These are phyloP conservation scores for Diorhabda elongata DNA, from an alignment of 1,140 invertebrate species.

Conservation along the genomic window DNA sequence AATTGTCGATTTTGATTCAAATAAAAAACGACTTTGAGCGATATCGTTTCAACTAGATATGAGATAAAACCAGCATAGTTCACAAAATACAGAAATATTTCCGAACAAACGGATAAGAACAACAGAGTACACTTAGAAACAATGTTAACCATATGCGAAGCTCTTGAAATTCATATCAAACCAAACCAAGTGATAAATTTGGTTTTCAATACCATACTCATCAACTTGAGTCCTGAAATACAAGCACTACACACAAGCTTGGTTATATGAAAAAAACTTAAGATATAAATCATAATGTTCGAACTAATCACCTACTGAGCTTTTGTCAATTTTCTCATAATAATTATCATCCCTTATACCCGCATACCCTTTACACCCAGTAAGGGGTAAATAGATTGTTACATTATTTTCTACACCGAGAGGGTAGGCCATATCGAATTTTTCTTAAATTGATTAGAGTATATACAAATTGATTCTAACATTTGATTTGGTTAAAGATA, in stretches of 20 bases:
- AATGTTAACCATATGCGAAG: neutral
- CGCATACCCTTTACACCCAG: neutral
- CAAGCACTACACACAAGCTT: neutral
- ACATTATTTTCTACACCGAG: neutral
- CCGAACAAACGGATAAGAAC: neutral
- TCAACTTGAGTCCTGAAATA: neutral
- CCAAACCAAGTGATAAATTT: neutral
- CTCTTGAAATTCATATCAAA: neutral
- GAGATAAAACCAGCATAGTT: too few species aligned
- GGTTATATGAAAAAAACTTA: neutral
- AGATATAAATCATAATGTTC: neutral
- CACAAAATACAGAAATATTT: neutral
- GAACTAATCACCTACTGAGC: neutral
- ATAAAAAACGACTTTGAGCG: too few species aligned
- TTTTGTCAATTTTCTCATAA: neutral
- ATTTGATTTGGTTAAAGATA: neutral
- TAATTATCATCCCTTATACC: conserved; percentile 2
- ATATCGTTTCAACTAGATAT: too few species aligned
- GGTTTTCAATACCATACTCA: neutral
- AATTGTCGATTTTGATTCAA: too few species aligned
- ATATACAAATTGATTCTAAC: neutral
- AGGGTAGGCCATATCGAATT: neutral
- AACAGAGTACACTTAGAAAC: neutral
- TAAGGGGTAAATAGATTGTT: neutral
- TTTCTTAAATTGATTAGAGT: neutral